These are phyloP conservation scores for Paradisaea rubra DNA, from an alignment of 2,113 vertebrate genomes.

Conservation along the genomic window DNA sequence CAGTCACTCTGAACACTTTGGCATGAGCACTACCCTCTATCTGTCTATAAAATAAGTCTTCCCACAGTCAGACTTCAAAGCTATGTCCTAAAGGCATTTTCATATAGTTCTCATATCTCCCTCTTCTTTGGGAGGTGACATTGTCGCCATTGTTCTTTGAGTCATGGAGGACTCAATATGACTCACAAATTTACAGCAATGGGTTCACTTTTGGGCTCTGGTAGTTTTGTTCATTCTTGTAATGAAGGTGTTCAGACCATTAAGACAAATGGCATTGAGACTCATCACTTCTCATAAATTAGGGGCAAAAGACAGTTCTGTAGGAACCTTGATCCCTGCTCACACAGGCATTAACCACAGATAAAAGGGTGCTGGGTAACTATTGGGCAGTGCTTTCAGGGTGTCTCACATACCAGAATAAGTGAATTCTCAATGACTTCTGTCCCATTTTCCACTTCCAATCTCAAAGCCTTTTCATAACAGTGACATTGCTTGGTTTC, in stretches of 20 bases:
- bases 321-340: neutral
- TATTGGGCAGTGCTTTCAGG: neutral
- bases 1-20: neutral
- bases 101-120: neutral
- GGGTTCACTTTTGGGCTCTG: neutral
- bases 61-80: neutral
- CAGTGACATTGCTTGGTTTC: neutral
- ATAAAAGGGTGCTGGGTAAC: neutral
- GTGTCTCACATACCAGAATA: neutral
- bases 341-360: neutral
- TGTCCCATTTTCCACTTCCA: neutral
- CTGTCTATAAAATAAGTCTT: neutral
- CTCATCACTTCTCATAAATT: neutral
- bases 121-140: neutral
- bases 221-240: neutral
- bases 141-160: neutral
- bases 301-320: neutral
- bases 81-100: neutral
- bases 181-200: neutral
- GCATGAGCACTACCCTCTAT: accelerated
- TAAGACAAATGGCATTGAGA: neutral
- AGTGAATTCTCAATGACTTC: neutral
- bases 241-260: neutral
- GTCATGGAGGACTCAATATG: neutral
- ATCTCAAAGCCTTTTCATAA: neutral